These are phyloP conservation scores for Syrphus vitripennis DNA, from an alignment of 2,888 invertebrate genomes.

Conservation along the genomic window DNA sequence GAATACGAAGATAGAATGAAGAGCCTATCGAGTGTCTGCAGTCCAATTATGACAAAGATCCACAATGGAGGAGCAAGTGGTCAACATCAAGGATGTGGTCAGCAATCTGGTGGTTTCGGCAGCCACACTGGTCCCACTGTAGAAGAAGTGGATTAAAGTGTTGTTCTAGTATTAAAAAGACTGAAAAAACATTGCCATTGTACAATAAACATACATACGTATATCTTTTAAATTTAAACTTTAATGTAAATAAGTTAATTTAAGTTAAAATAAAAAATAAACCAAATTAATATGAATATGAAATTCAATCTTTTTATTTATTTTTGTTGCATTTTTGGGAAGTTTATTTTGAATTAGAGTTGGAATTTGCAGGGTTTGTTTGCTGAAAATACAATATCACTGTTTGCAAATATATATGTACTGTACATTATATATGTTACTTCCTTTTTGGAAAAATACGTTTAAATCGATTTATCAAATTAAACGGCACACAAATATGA, in stretches of 20 bases:
- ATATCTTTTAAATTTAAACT: neutral
- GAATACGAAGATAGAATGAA: slow-evolving; percentile 82
- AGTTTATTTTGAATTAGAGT: too few relatives aligned
- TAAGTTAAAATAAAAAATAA: neutral
- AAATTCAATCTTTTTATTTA: too few relatives aligned
- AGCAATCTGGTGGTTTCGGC: slow-evolving; percentile 86
- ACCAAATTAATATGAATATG: neutral
- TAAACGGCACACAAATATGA: too few relatives aligned
- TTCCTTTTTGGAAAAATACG: too few relatives aligned
- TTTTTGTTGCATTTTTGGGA: too few relatives aligned
- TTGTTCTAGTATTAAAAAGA: neutral
- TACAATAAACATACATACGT: too few relatives aligned
- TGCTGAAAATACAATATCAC: too few relatives aligned
- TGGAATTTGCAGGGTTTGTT: too few relatives aligned
- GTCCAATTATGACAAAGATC: slow-evolving; percentile 82
- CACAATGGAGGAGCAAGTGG: slow-evolving; percentile 71
- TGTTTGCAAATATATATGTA: too few relatives aligned
- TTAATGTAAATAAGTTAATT: neutral
- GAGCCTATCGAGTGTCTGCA: slow-evolving; percentile 79
- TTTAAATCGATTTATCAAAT: too few relatives aligned
- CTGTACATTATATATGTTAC: too few relatives aligned
- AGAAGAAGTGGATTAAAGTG: slow-evolving; percentile 75
- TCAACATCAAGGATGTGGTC: slow-evolving; percentile 74
- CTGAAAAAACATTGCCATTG: neutral
- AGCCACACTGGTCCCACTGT: slow-evolving; percentile 76